These are phyloP conservation scores for Vulpes ferrilata DNA, from an alignment of 2,113 vertebrate species.

Conservation along the genomic window DNA sequence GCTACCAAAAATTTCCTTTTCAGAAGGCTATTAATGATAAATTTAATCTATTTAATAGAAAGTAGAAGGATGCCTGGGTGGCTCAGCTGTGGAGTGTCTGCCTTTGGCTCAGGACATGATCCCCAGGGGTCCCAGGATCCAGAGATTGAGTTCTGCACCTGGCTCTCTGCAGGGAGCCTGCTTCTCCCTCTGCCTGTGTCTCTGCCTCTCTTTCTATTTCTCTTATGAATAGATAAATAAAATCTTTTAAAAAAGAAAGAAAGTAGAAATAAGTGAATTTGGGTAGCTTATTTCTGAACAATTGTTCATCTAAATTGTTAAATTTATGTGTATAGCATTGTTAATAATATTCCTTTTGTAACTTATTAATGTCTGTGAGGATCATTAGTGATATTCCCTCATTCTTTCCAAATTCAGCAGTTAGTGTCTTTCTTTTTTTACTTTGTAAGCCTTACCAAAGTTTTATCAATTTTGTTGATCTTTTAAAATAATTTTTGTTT, in stretches of 20 bases:
- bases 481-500: neutral
- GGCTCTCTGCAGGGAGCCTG: too few species aligned
- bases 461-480: neutral
- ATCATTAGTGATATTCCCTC: neutral
- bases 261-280: neutral
- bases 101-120: too few species aligned
- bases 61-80: too few species aligned
- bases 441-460: neutral
- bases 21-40: neutral
- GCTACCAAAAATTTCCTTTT: neutral
- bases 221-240: too few species aligned
- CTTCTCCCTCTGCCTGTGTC: too few species aligned
- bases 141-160: too few species aligned
- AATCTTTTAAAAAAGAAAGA: neutral
- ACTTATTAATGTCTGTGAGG: neutral
- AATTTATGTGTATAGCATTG: neutral
- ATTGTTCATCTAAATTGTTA: neutral
- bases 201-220: too few species aligned
- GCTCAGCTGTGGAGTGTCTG: too few species aligned
- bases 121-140: too few species aligned
- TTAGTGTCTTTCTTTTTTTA: neutral
- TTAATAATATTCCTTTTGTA: neutral
- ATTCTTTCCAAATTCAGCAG: neutral
- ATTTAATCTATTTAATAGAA: neutral
- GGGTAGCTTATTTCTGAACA: neutral